Conservation (phyloP, 2,113 vertebrate genomes). For the Macquaria ambigua region DNA sequence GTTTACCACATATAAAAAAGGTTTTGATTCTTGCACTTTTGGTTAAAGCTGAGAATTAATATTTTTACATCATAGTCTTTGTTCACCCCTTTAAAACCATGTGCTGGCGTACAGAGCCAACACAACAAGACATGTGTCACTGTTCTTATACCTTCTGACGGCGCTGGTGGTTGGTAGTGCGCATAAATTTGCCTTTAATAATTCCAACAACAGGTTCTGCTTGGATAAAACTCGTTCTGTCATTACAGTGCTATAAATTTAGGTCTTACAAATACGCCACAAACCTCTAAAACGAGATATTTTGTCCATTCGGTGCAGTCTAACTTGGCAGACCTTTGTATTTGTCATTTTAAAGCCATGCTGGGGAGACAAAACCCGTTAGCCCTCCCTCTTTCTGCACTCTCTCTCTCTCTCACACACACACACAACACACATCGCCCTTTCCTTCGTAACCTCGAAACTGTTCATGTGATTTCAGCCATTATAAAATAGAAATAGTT, state of each 20-base stretch:
- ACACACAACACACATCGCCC: not conserved
- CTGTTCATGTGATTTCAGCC: slow-evolving; percentile 52
- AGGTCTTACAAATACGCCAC: not conserved
- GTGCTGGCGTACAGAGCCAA: not conserved
- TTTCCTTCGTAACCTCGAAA: slow-evolving; percentile 52
- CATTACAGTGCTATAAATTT: not conserved
- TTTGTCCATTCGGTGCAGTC: not conserved
- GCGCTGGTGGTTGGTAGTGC: not conserved
- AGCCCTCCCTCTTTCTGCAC: not conserved
- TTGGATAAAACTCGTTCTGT: not conserved
- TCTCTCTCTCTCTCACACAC: not conserved
- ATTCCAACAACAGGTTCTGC: not conserved
- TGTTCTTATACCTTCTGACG: not conserved
- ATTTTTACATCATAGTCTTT: not conserved
- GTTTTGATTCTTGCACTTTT: not conserved
- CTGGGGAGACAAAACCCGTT: slow-evolving; percentile 8
- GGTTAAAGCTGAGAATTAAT: not conserved
- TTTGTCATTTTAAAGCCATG: slow-evolving; percentile 36
- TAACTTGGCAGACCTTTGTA: not conserved
- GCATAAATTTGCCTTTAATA: not conserved
- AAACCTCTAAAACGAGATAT: not conserved
- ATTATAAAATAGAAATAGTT: slow-evolving; percentile 53
- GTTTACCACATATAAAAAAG: too few relatives aligned
- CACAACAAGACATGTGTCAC: not conserved
- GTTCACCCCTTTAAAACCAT: not conserved